Conservation (phyloP, 2,113 vertebrate genomes). For the Lates calcarifer region DNA sequence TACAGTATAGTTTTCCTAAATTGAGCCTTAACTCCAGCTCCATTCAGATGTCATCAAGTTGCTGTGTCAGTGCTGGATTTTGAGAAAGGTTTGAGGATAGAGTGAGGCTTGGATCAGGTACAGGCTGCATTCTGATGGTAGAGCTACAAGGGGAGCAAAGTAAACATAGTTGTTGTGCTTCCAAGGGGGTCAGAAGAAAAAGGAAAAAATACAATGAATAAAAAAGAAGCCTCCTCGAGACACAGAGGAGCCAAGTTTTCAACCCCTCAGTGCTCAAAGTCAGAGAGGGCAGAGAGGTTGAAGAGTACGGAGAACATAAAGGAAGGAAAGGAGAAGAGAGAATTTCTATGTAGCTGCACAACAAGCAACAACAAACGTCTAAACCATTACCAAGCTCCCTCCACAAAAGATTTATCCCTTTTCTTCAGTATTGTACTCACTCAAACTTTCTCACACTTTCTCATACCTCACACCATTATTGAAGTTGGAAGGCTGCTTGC, state of each 20-base stretch:
- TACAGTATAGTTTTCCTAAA: conserved; percentile 20
- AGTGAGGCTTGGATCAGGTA: conserved; percentile 31
- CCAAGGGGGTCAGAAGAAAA: conserved; percentile 42
- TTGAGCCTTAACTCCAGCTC: conserved; percentile 6
- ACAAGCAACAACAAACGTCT: conserved; percentile 35
- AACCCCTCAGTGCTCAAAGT: conserved; percentile 54
- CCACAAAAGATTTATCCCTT: conserved; percentile 33
- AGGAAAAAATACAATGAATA: conserved; percentile 43
- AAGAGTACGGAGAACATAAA: conserved; percentile 48
- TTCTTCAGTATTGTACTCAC: conserved; percentile 21
- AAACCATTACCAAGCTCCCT: conserved; percentile 12
- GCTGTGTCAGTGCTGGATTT: conserved; percentile 28
- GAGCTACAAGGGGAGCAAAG: conserved; percentile 47
- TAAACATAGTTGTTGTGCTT: conserved; percentile 68
- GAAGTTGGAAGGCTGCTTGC: conserved; percentile 52
- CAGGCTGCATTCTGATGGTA: conserved; percentile 50
- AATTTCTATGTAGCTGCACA: conserved; percentile 45
- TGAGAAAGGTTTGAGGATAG: conserved; percentile 49
- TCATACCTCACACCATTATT: conserved; percentile 38
- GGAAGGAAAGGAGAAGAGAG: neutral
- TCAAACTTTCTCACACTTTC: conserved; percentile 38
- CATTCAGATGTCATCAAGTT: conserved; percentile 18
- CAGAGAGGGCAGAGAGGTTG: conserved; percentile 60
- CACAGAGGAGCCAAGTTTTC: conserved; percentile 58
- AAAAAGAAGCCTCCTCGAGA: conserved; percentile 55